Base-by-base conservation (phyloP, 2,797 vertebrate species). In the Sandelia bainsii region DNA sequence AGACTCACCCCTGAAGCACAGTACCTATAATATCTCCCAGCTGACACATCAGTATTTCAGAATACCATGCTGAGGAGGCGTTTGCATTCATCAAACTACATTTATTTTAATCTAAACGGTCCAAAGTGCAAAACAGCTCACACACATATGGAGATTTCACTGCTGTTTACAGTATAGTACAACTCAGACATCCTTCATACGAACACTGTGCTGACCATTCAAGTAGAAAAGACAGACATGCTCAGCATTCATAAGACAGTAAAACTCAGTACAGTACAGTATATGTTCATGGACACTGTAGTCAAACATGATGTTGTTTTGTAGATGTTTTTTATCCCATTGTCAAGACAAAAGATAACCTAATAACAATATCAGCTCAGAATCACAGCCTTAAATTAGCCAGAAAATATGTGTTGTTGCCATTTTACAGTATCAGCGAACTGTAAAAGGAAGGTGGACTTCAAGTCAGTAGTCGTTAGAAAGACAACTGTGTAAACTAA, bases 31-130 rank as follows among this genome's bases (percentile, higher is more conserved):
- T 16, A 61, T 62, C 60, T 14, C 37, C 27, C 57, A 51, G 10
- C 58, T 23, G 22, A 51, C 20, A 61, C 22, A 51, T 27, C 39
- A 37, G 45, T 51, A 54, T 40, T 64, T 77, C 51, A 80, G 3
- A 68, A 58, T 57, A 49, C 29, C 62, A 64, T 27, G 2, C 69
- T 16, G 29, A 77, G 40, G 67, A 74, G 19, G 19, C 16, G 2
- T 73, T 32, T 73, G 79, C 73, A 49, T 89, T 90, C 81, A 81
- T 79, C 74, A 89, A 90, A 90, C 79, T 82, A 83, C 56, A 87
- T 93, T 93, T 93, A 93, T 91, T 92, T 84, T 60, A 54, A 29
- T 75, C 70, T 66, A 62, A 87, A 86, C 75, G 9, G 10, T 56
- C 22, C 23, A 37, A 68, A 87, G 76, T 73, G 66, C 50, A 77